Percentiles rank a stretch among this genome's conserved stretches.
Conservation (phyloP, 2,797 vertebrate genomes). For the Amblyopsis hoosieri region DNA sequence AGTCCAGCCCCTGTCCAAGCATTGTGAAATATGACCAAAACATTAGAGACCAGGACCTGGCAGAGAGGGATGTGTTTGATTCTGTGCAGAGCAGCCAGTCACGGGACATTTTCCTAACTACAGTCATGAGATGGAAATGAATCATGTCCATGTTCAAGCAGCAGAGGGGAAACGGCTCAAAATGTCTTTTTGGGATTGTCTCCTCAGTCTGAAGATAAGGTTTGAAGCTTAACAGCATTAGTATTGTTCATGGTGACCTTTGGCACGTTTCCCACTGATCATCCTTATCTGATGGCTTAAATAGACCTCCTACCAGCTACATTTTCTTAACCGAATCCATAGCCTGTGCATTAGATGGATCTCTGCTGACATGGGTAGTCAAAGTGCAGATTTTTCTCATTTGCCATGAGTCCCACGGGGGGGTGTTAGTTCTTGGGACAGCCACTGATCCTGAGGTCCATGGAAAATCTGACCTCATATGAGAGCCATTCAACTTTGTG, state of each 20-base stretch:
- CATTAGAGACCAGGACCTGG: conserved; percentile 7
- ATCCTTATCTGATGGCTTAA: conserved; percentile 4
- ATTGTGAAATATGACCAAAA: conserved; percentile 26
- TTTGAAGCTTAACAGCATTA: conserved; percentile 30
- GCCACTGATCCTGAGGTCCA: conserved; percentile 45
- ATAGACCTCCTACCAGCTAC: conserved; percentile 12
- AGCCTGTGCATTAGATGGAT: conserved; percentile 18
- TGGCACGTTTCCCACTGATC: conserved; percentile 14
- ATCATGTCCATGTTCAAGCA: conserved; percentile 18
- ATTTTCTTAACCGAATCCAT: too few relatives aligned
- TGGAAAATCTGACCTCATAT: conserved; percentile 37
- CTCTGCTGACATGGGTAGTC: conserved; percentile 38
- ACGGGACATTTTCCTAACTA: conserved; percentile 31
- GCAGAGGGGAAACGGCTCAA: conserved; percentile 28
- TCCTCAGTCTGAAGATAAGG: conserved; percentile 22
- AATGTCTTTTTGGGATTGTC: conserved; percentile 22
- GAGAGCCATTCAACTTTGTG: conserved; percentile 30
- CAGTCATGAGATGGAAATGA: conserved; percentile 43
- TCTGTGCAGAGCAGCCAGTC: conserved; percentile 20
- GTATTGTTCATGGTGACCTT: background rate
- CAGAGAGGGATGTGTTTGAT: conserved; percentile 26
- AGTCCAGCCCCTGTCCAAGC: conserved; percentile 65
- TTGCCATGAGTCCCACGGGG: conserved; percentile 55
- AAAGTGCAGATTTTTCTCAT: conserved; percentile 57
- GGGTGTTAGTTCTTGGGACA: conserved; percentile 57